phyloP scores from a whole-genome alignment of 2,113 vertebrate genomes.

The Panurus biarmicus region DNA sequence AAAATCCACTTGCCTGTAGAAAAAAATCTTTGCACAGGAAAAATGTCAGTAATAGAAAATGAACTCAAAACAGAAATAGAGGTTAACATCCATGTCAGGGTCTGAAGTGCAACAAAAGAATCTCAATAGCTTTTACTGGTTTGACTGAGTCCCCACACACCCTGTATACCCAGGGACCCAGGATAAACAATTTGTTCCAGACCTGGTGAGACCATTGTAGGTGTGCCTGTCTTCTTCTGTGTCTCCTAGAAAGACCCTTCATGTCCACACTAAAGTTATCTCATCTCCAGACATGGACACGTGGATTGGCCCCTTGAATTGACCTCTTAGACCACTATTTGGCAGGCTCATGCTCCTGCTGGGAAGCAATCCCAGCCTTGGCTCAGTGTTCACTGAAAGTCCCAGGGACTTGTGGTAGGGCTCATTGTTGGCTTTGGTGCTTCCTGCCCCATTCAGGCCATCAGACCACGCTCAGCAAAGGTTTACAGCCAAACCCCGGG shows the following conservation, averaged over 20 bases:
- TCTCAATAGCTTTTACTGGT: neutral
- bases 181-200: neutral
- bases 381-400: neutral
- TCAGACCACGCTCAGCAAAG: accelerated
- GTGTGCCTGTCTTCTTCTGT: neutral
- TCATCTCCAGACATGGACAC: neutral
- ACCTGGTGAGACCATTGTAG: neutral
- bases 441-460: neutral
- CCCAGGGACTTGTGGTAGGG: neutral
- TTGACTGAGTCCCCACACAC: neutral
- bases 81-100: neutral
- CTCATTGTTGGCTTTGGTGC: neutral
- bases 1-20: neutral
- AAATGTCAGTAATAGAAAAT: neutral
- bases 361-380: neutral
- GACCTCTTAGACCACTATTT: neutral
- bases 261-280: too few relatives aligned
- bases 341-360: neutral
- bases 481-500: accelerated
- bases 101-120: neutral
- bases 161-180: neutral
- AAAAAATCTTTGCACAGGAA: neutral
- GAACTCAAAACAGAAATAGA: neutral
- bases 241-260: neutral
- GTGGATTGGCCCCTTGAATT: neutral